Evolutionary conservation across 2,888 invertebrate genomes (phyloP).

Genomic region (Cinara cedri): DNA sequence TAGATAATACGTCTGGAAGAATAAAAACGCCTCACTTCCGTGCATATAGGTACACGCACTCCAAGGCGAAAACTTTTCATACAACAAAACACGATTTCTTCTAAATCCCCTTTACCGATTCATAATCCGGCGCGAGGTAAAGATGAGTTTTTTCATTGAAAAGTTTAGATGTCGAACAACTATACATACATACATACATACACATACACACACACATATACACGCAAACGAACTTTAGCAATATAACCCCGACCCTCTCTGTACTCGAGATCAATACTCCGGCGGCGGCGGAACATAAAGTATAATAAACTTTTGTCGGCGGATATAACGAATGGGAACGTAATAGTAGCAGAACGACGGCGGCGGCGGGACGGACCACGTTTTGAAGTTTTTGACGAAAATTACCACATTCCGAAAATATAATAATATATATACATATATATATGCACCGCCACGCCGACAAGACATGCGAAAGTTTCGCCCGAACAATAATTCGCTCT

Average conservation of each 20-base stretch:
- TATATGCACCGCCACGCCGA: constrained; percentile 6
- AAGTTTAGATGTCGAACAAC: constrained; percentile 49
- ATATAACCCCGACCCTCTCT: constrained; percentile 21
- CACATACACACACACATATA: not conserved
- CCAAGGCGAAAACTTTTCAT: not conserved
- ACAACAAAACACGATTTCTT: constrained; percentile 6
- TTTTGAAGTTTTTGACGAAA: constrained; percentile 49
- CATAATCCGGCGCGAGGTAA: constrained; percentile 1
- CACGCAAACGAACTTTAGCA: constrained; percentile 36
- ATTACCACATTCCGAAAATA: constrained; percentile 48
- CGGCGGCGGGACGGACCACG: not conserved
- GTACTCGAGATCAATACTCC: constrained; percentile 41
- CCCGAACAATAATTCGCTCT: constrained; percentile 22
- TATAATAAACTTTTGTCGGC: constrained; percentile 50
- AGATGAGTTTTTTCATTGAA: constrained; percentile 42
- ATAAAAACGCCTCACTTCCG: not conserved
- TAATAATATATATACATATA: too few relatives aligned
- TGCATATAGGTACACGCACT: not conserved
- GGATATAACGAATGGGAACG: constrained; percentile 47
- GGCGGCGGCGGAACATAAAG: constrained; percentile 8
- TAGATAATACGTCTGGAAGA: not conserved
- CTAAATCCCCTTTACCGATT: not conserved
- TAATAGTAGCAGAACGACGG: not conserved
- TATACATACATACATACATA: too few relatives aligned
- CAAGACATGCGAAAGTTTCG: constrained; percentile 4